Evolutionary conservation across 2,888 invertebrate species (phyloP), one percentile per base, ranked within the genome.

Genomic region (Notodonta ziczac): DNA sequence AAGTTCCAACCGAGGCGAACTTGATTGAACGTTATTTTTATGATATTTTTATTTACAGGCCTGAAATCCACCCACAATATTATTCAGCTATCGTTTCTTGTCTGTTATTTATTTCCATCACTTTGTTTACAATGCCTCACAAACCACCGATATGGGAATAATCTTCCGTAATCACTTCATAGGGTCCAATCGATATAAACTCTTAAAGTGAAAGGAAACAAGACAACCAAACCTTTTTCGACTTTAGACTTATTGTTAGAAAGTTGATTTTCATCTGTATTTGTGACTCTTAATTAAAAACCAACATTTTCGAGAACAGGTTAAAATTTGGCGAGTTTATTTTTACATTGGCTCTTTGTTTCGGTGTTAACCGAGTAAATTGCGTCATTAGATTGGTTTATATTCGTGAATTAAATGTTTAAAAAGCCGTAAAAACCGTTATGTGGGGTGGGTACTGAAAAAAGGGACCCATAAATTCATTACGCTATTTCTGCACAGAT

Each of bases 161-260:
- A 74, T 74, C 61, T 65, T 13, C 48, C 32, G 40, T 58, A 61
- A 69, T 66, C 62, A 69, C 69, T 74, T 72, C 62, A 73, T 69
- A 60, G 50, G 24, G 52, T 32, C 61, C 66, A 59, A 62, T 57
- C 46, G 46, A 58, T 51, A 40, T 51, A 40, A 58, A 13, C 52
- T 54, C 57, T 56, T 24, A 57, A 32, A n/a, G 13, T 52, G 35
- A 48, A 62, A 62, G 57, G 59, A 68, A 70, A 63, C 58, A 57
- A 35, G 35, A 13, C 24, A 12, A 2, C 5, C 46, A 58, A 39
- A 32, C 56, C 7, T 63, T 39, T 61, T 8, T 51, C 14, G 57
- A 61, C 58, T 56, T 46, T 61, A 10, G n/a, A 0, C 0, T 0
- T 42, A 14, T n/a, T 46, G n/a, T 9, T 16, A 59, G 51, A 72